Evolutionary conservation across 2,888 invertebrate species (phyloP), one percentile per base, ranked within the genome.

Genomic region (Pocota personata): DNA sequence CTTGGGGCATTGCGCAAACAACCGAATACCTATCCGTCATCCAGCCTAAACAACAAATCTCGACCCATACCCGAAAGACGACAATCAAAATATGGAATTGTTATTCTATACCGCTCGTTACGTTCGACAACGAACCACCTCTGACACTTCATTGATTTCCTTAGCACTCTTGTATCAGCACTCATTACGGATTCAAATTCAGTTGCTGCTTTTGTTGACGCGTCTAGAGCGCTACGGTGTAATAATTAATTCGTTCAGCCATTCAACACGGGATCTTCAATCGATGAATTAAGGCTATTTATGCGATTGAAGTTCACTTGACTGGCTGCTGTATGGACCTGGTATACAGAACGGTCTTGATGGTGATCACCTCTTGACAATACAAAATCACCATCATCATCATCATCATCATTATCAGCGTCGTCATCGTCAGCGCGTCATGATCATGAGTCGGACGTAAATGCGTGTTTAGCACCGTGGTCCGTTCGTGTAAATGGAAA

Each of bases 201-300:
- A 86, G 86, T 72, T 86, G 82, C 76, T 82, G 86, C 76, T 72
- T 72, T 86, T 86, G 76, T 86, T 37, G 72, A 72, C 66, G 55
- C 82, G 72, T 86, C 86, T 77, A 86, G 76, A 86, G 76, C 82
- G 86, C 67, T 82, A 76, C 86, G 76, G 64, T 82, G 66, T 80
- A 86, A 66, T 86, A 86, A 86, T 86, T 86, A 86, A 86, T 86
- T 86, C 86, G 86, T 86, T 86, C 86, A 67, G 66, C 86, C 76
- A 82, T 86, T 86, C 76, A 86, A 76, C 46, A 72, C 46, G 69
- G 67, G 35, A 77, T 82, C 67, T 66, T 86, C 76, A 73, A 77
- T 77, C 72, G 67, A 10, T 50, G 86, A 86, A 86, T 86, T 77
- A 86, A 86, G 86, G 82, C 86, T 82, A 80, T 86, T 86, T 82